Evolutionary conservation across 2,113 vertebrate species (phyloP).

Genomic region (Abramis brama): DNA sequence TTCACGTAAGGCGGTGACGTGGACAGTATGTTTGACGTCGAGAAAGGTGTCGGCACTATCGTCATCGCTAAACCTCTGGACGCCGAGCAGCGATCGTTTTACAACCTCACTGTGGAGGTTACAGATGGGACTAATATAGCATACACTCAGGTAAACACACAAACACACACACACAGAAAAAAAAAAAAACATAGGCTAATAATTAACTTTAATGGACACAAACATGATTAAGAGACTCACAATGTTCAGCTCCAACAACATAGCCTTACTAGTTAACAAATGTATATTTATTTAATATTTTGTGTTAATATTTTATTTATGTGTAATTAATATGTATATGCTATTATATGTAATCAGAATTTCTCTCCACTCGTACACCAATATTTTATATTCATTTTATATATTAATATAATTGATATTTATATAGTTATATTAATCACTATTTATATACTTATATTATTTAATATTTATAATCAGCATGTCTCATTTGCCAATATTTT

Average conservation of each 20-base stretch:
- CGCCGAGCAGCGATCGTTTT: conserved; percentile 89
- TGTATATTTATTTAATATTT: not conserved
- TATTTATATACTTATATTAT: too few relatives aligned
- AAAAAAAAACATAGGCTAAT: not conserved
- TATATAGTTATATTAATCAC: too few relatives aligned
- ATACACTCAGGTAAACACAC: conserved; percentile 52
- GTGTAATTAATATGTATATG: not conserved
- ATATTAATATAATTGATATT: not conserved
- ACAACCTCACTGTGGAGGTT: conserved; percentile 94
- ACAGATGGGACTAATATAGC: conserved; percentile 88
- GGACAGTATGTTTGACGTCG: conserved; percentile 89
- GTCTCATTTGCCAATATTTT: not conserved
- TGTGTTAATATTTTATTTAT: not conserved
- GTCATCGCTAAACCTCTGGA: conserved; percentile 93
- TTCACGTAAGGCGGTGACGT: conserved; percentile 86
- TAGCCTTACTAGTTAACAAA: not conserved
- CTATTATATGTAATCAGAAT: not conserved
- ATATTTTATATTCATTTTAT: not conserved
- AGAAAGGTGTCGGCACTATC: conserved; percentile 92
- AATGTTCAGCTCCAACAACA: not conserved
- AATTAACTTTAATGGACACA: conserved; percentile 30
- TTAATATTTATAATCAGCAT: too few relatives aligned
- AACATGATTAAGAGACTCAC: not conserved
- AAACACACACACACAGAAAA: not conserved
- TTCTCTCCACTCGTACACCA: not conserved